Conservation (phyloP, 2,113 vertebrate species). For the Apaloderma vittatum region DNA sequence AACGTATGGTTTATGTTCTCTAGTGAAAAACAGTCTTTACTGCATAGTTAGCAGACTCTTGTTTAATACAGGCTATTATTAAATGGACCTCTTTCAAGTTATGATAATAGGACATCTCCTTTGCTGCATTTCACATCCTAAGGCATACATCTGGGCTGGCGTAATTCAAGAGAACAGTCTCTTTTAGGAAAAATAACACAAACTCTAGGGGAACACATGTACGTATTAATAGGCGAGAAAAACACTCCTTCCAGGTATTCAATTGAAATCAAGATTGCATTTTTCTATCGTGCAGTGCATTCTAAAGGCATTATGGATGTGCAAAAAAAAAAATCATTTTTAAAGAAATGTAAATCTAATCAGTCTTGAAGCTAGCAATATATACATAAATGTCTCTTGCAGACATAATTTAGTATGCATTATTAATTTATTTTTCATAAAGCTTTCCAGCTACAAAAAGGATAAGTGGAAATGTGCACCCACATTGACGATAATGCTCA, state of each 20-base stretch:
- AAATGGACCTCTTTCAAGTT: conserved; percentile 57
- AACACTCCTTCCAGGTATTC: conserved; percentile 23
- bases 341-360: conserved; percentile 80
- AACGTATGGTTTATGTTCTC: conserved; percentile 18
- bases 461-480: conserved; percentile 71
- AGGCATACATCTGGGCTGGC: neutral
- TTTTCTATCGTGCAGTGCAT: neutral
- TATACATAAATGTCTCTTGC: conserved; percentile 81
- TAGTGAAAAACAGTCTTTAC: conserved; percentile 28
- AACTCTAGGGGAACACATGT: conserved; percentile 11
- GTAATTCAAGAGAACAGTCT: conserved; percentile 30
- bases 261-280: neutral
- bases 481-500: conserved; percentile 61
- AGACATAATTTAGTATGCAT: conserved; percentile 84
- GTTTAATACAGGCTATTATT: conserved; percentile 66
- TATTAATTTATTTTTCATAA: conserved; percentile 87
- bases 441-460: conserved; percentile 76
- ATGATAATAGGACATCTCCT: conserved; percentile 45
- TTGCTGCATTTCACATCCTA: neutral
- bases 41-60: conserved; percentile 60
- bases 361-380: conserved; percentile 78
- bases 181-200: conserved; percentile 35
- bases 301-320: conserved; percentile 21
- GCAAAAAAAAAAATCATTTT: conserved; percentile 30
- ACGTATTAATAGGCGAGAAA: neutral